Evolutionary conservation across 2,113 vertebrate species (phyloP).

Genomic region (Ascaphus truei): DNA sequence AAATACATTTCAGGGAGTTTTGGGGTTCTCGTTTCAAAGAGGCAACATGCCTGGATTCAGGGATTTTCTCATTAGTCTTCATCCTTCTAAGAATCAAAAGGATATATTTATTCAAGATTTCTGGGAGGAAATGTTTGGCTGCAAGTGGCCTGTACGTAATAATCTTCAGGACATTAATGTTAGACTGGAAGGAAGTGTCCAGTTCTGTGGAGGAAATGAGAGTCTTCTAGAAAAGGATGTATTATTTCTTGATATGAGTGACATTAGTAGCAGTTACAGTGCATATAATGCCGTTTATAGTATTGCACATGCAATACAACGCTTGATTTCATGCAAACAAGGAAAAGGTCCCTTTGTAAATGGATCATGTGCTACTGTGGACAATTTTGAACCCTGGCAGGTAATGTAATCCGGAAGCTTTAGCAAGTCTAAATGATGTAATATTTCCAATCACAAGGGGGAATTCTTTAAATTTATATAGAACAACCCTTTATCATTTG

Average conservation of each 20-base stretch:
- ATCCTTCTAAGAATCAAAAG: not conserved
- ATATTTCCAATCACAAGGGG: no score
- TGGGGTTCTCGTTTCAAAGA: not conserved
- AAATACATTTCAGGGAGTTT: not conserved
- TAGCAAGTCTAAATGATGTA: no score
- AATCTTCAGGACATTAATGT: not conserved
- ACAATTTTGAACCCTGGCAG: conserved; percentile 16
- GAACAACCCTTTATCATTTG: no score
- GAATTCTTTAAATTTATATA: no score
- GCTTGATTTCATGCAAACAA: not conserved
- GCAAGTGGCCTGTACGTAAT: not conserved
- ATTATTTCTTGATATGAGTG: not conserved
- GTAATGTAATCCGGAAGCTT: not conserved
- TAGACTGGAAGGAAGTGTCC: no score
- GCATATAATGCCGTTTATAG: not conserved
- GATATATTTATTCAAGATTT: not conserved
- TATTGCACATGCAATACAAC: conserved; percentile 15
- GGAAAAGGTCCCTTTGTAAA: not conserved
- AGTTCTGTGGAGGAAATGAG: not conserved
- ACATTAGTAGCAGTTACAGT: not conserved
- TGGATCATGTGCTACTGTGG: not conserved
- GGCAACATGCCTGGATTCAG: not conserved
- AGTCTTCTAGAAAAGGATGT: not conserved
- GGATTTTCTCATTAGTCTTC: not conserved
- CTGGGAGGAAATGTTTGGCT: conserved; percentile 2